A percentile compares a stretch with the other conserved stretches of the same genome.
Conservation (phyloP, 2,113 vertebrate species). For the Zapus hudsonius region DNA sequence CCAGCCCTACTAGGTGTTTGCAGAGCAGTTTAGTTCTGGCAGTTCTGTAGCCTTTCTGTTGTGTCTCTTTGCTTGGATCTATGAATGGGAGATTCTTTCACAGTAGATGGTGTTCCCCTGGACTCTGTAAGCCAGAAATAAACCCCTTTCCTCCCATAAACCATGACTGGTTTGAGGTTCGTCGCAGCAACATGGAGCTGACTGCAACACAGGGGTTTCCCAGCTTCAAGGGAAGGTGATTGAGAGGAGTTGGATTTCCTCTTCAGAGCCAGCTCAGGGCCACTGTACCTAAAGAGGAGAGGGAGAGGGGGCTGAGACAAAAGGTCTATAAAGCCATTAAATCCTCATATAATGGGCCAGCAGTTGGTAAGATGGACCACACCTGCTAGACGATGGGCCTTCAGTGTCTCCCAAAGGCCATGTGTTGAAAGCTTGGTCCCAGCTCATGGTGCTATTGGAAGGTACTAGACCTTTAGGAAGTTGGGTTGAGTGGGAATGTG, state of each 20-base stretch:
- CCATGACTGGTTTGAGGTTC: too few relatives aligned
- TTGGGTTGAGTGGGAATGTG: not conserved
- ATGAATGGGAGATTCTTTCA: too few relatives aligned
- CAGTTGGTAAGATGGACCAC: not conserved
- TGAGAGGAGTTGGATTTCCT: not conserved
- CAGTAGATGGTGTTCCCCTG: too few relatives aligned
- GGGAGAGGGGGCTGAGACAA: not conserved
- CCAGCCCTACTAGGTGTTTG: too few relatives aligned
- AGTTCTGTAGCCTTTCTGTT: too few relatives aligned
- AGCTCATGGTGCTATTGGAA: not conserved
- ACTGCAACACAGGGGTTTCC: too few relatives aligned
- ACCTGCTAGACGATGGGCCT: not conserved
- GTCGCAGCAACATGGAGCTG: too few relatives aligned
- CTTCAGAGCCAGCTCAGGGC: constrained; percentile 17
- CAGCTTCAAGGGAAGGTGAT: not conserved
- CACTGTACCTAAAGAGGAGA: not conserved
- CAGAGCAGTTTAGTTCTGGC: too few relatives aligned
- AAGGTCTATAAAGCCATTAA: not conserved
- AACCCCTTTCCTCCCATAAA: too few relatives aligned
- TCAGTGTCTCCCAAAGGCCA: not conserved
- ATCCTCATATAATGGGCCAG: constrained; percentile 7
- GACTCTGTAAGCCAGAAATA: too few relatives aligned
- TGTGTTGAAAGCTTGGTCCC: not conserved
- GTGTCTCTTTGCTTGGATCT: too few relatives aligned
- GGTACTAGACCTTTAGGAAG: too few relatives aligned